These are phyloP conservation scores for Acleris holmiana DNA, from an alignment of 2,888 invertebrate genomes.

Conservation along the genomic window DNA sequence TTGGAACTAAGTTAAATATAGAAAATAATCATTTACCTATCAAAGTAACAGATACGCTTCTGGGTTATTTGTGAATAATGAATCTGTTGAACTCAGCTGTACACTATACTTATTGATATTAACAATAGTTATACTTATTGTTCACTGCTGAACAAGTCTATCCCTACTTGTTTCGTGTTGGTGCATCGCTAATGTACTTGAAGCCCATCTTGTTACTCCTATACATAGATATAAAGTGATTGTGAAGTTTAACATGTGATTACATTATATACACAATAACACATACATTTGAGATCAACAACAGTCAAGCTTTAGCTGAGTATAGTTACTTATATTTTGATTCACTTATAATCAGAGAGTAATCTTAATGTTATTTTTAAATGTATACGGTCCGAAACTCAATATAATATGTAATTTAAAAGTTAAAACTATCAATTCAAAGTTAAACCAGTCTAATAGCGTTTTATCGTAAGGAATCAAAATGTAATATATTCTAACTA, in stretches of 20 bases:
- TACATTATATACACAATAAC: conserved; percentile 81
- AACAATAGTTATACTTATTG: conserved; percentile 62
- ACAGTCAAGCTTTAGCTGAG: conserved; percentile 79
- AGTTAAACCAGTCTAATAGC: conserved; percentile 46
- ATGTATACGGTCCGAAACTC: conserved; percentile 28
- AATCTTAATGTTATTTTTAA: conserved; percentile 40
- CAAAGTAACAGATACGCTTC: neutral
- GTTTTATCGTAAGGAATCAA: conserved; percentile 40
- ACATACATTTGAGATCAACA: conserved; percentile 80
- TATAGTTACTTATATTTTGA: conserved; percentile 52
- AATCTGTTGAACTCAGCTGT: conserved; percentile 60
- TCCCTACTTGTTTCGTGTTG: conserved; percentile 76
- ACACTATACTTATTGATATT: conserved; percentile 53
- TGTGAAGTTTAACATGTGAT: conserved; percentile 81
- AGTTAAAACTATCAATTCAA: conserved; percentile 41
- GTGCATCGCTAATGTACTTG: conserved; percentile 77
- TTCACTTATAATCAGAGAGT: conserved; percentile 49
- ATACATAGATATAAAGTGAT: conserved; percentile 67
- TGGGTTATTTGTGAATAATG: conserved; percentile 42
- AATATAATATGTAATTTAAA: conserved; percentile 36
- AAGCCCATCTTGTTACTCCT: conserved; percentile 69
- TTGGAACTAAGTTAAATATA: neutral
- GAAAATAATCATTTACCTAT: neutral
- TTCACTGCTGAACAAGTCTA: conserved; percentile 76
- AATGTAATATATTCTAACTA: conserved; percentile 46